Conservation (phyloP, 2,888 invertebrate genomes). For the Erebia epiphron region DNA sequence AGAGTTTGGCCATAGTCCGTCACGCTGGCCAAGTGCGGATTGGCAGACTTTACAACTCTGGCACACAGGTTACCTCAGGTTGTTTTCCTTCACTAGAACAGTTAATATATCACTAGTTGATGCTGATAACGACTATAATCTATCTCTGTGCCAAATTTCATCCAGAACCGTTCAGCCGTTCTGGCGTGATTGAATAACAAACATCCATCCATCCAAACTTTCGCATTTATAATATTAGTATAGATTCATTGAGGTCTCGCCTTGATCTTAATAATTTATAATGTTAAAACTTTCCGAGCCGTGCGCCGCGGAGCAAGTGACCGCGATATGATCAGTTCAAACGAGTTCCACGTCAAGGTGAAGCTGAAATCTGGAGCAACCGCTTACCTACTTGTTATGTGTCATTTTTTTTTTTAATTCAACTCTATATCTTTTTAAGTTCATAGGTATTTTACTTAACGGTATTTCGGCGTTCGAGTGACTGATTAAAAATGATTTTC, state of each 20-base stretch:
- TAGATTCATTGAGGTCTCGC: neutral
- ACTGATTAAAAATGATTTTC: neutral
- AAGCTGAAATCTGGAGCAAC: conserved; percentile 20
- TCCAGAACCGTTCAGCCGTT: too few relatives aligned
- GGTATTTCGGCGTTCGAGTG: neutral
- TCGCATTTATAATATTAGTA: too few relatives aligned
- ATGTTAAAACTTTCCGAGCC: conserved; percentile 16
- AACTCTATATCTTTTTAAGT: conserved; percentile 10
- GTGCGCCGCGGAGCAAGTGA: conserved; percentile 19
- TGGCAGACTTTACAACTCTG: too few relatives aligned
- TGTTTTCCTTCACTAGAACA: too few relatives aligned
- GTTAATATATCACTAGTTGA: conserved; percentile 8
- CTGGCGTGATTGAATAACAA: too few relatives aligned
- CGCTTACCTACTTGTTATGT: neutral
- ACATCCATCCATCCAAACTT: too few relatives aligned
- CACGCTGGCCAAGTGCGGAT: too few relatives aligned
- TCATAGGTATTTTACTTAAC: neutral
- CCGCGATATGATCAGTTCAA: conserved; percentile 24
- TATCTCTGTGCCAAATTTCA: too few relatives aligned
- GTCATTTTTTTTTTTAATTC: conserved; percentile 17
- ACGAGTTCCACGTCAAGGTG: conserved; percentile 25
- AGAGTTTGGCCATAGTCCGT: too few relatives aligned
- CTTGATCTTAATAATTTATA: conserved; percentile 17
- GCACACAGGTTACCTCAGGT: too few relatives aligned
- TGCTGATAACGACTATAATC: too few relatives aligned